A percentile compares a stretch with the other conserved stretches of the same genome.
Conservation (phyloP, 2,888 invertebrate genomes). For the Leptura quadrifasciata region DNA sequence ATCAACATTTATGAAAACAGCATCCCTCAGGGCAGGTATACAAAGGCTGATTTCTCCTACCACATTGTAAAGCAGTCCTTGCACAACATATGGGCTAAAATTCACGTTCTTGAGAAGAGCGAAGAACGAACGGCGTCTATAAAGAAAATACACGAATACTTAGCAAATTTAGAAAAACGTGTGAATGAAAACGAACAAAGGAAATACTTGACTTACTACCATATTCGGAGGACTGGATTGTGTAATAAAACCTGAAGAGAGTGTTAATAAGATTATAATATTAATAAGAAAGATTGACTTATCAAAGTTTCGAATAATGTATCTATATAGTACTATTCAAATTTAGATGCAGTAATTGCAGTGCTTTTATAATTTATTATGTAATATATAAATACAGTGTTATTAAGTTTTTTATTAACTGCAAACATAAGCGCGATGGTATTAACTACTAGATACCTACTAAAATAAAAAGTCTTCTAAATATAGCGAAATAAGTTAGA, state of each 20-base stretch:
- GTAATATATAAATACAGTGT: too few species aligned
- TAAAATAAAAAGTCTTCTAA: too few species aligned
- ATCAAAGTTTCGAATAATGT: background rate
- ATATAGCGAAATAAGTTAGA: too few species aligned
- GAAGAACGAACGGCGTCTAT: constrained; percentile 52
- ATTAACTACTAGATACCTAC: too few species aligned
- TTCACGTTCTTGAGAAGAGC: constrained; percentile 55
- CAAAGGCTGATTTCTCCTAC: constrained; percentile 58
- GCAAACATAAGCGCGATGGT: too few species aligned
- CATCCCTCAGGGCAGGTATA: constrained; percentile 51
- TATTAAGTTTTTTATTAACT: too few species aligned
- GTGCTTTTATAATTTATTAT: too few species aligned
- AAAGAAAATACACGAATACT: constrained; percentile 55
- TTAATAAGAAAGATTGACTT: too few species aligned
- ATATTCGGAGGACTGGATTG: background rate
- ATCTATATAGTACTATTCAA: background rate
- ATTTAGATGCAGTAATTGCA: background rate
- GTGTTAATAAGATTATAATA: constrained; percentile 7
- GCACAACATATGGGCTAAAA: constrained; percentile 59
- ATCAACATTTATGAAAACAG: constrained; percentile 45
- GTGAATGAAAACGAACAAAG: constrained; percentile 57
- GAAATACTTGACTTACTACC: constrained; percentile 58
- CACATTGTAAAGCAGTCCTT: constrained; percentile 59
- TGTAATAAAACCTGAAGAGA: background rate
- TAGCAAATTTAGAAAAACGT: constrained; percentile 55